Evolutionary conservation across 1,140 invertebrate genomes (phyloP), one percentile per base, ranked within the genome.

Genomic region (Scaptomyza graminum): DNA sequence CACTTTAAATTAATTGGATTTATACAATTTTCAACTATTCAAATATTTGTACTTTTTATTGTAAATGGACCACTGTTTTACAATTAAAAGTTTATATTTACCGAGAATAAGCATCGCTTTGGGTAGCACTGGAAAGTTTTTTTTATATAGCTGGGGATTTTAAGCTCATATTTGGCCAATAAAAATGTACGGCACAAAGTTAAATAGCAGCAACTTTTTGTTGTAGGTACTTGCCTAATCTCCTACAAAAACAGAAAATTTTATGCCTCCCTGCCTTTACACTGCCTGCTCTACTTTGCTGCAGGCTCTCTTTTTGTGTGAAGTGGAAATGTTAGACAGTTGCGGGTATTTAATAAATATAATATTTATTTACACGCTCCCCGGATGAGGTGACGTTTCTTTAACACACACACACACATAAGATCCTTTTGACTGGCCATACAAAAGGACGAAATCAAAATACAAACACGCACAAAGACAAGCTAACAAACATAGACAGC

Each of bases 311-410:
- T 12, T n/a, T 34, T 9, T 34, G 31, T 41, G 37, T 57, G 44
- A 80, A 80, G 73, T 73, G 75, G 55, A 74, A 74, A 74, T 74
- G 72, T 47, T 70, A 41, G 66, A 63, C 63, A 71, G 70, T 70
- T 39, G 67, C 51, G 64, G 80, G 65, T 65, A 79, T 85, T 85
- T 77, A 81, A 87, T 87, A 85, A 85, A 75, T 69, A 87, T 71
- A 81, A 84, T 59, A 79, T 76, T 79, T 79, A 67, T 69, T 52
- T 25, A 31, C 43, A 50, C 28, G 47, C 47, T 59, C 57, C 31
- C 15, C 11, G 34, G 12, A 18, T 16, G 12, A 16, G 11, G 34
- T 12, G 15, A 70, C 31, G 54, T 54, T 54, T 31, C 39, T 11
- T 37, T 18, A 47, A 47, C 43, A 69, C n/a, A n/a, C 37, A 41